Evolutionary conservation across 1,140 invertebrate genomes (phyloP), one percentile per base, ranked within the genome.

Genomic region (Lethocerus indicus): DNA sequence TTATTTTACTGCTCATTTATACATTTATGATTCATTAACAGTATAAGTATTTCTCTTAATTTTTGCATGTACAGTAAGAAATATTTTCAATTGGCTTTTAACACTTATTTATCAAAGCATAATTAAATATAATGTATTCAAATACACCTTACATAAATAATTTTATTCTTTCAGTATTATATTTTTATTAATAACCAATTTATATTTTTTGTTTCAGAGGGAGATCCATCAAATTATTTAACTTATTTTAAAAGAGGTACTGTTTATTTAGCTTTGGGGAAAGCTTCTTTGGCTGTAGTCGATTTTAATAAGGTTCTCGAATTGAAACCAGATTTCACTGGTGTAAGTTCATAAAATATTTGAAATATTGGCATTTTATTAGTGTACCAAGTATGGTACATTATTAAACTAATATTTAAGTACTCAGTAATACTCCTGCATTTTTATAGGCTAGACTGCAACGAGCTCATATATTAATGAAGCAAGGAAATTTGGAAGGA

Each of bases 241-340:
- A 94, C 89, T 48, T 92, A 88, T 60, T 93, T 86, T 59, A 88
- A 88, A 63, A 73, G 95, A 61, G 94, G 93, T 13, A 98, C 94
- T 7, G 91, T 97, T 1, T 96, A 92, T 65, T 74, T 98, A 63
- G 95, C 93, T 9, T 70, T 97, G 54, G 92, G 92, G 26, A 96
- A 95, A 74, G 83, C 93, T 0, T 93, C 91, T 60, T 83, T 92
- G 61, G 95, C 94, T 7, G 67, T 98, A 13, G 76, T 83, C 59
- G 96, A 99, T 70, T 83, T 98, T 57, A 83, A 87, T 60, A 79
- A 75, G 67, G 92, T 95, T 14, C 67, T 98, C 42, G 83, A 94
- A 59, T 65, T 98, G 13, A 96, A 97, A 62, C 81, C 87, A 43
- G 93, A 98, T 64, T 98, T 98, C 66, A 81, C 75, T 51, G 75